A percentile compares a stretch with the other conserved stretches of the same genome.
phyloP scores from a whole-genome alignment of 2,113 vertebrate genomes.

The Hyperopisus bebe region DNA sequence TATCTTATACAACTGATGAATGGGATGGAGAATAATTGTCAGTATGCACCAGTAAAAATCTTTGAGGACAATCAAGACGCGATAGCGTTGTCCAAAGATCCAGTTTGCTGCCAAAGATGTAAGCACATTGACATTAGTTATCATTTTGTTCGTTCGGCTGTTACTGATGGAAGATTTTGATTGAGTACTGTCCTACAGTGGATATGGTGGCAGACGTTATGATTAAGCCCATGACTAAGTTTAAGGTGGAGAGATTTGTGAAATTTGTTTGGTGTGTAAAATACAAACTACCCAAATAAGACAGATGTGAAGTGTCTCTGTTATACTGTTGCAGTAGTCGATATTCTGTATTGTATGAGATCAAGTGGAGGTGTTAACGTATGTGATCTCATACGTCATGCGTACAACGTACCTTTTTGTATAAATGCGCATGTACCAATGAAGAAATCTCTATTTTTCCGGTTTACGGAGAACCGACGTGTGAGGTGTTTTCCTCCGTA shows the following conservation, averaged over 20 bases:
- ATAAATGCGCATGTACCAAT: too few relatives aligned
- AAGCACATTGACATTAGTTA: background rate
- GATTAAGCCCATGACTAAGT: background rate
- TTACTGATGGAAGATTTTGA: background rate
- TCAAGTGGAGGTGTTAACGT: too few relatives aligned
- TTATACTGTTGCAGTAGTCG: too few relatives aligned
- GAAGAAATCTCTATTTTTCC: too few relatives aligned
- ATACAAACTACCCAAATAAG: background rate
- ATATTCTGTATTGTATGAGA: too few relatives aligned
- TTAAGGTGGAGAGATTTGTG: background rate
- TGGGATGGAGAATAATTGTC: background rate
- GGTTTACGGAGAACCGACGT: too few relatives aligned
- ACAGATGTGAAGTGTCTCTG: too few relatives aligned
- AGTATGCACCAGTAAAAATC: background rate
- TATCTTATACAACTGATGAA: background rate
- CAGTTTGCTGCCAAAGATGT: background rate
- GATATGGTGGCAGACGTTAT: too few relatives aligned
- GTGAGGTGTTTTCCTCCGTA: too few relatives aligned
- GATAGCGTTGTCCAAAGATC: background rate
- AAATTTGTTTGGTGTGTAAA: background rate
- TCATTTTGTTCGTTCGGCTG: background rate
- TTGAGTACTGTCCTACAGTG: background rate
- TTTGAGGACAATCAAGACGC: background rate
- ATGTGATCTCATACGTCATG: too few relatives aligned
- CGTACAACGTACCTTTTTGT: too few relatives aligned